These are phyloP conservation scores for Patella depressa DNA, from an alignment of 2,888 invertebrate species.

Conservation along the genomic window DNA sequence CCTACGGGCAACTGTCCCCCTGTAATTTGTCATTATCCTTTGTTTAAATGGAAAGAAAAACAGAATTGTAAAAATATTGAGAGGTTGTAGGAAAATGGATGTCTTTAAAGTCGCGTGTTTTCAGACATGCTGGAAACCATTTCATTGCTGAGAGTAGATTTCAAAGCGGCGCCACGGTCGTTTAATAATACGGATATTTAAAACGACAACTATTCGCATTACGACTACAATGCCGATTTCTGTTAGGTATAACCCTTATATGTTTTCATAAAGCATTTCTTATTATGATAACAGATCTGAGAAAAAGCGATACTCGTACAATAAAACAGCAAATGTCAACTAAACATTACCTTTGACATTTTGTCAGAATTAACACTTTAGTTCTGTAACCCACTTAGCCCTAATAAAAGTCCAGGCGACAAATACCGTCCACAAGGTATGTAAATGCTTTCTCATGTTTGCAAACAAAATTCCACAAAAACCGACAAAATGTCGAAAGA, in stretches of 20 bases:
- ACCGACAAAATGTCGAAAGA: conserved; percentile 3
- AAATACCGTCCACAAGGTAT: not conserved
- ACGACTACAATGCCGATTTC: conserved; percentile 10
- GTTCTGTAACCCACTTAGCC: not conserved
- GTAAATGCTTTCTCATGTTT: not conserved
- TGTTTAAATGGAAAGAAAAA: not conserved
- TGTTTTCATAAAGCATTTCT: conserved; percentile 7
- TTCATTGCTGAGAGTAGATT: not conserved
- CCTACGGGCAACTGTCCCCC: not conserved
- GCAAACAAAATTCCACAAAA: conserved; percentile 7
- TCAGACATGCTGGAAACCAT: not conserved
- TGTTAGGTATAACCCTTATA: not conserved
- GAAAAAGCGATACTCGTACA: conserved; percentile 8
- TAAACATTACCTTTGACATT: conserved; percentile 12
- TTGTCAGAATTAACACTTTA: not conserved
- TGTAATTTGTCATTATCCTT: not conserved
- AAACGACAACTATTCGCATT: conserved; percentile 8
- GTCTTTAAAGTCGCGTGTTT: not conserved
- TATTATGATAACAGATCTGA: conserved; percentile 8
- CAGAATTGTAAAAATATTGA: not conserved
- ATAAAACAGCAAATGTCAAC: conserved; percentile 5
- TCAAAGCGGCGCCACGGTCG: conserved; percentile 9
- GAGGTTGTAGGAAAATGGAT: conserved; percentile 7
- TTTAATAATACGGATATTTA: conserved; percentile 9
- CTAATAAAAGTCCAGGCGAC: conserved; percentile 4